Evolutionary conservation across 2,888 invertebrate genomes (phyloP).

Genomic region (Julus scanicus): DNA sequence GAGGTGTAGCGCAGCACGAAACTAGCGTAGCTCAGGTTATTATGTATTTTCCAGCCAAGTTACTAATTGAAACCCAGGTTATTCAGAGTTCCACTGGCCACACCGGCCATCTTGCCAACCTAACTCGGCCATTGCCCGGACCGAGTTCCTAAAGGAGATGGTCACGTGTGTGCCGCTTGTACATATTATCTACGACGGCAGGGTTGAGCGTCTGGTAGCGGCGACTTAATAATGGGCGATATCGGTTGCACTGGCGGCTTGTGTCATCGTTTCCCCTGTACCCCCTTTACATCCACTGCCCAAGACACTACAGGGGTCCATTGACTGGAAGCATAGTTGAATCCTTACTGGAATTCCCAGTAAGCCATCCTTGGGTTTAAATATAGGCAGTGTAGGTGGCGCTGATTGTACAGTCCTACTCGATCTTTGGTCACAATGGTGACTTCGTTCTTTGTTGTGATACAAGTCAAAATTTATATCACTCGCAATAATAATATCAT

Average conservation of each 20-base stretch:
- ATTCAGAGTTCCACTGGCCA: constrained; percentile 8
- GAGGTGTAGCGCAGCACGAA: constrained; percentile 25
- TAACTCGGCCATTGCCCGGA: not conserved
- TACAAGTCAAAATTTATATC: too few relatives aligned
- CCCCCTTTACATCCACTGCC: not conserved
- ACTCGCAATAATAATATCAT: too few relatives aligned
- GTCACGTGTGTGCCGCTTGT: not conserved
- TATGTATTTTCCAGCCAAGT: constrained; percentile 32
- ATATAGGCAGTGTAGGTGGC: not conserved
- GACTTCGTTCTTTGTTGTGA: too few relatives aligned
- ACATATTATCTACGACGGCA: constrained; percentile 10
- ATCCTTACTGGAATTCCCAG: too few relatives aligned
- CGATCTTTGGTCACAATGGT: not conserved
- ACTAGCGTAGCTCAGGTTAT: constrained; percentile 35
- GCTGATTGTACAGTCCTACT: not conserved
- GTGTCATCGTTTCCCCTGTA: not conserved
- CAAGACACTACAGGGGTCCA: not conserved
- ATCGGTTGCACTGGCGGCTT: not conserved
- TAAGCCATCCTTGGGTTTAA: too few relatives aligned
- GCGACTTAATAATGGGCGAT: not conserved
- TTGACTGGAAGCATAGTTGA: not conserved
- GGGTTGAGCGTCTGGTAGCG: not conserved
- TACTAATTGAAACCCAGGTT: constrained; percentile 23
- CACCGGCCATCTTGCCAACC: constrained; percentile 14
- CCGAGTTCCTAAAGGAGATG: not conserved